phyloP scores from a whole-genome alignment of 2,113 vertebrate genomes.

The Petroica traversi region DNA sequence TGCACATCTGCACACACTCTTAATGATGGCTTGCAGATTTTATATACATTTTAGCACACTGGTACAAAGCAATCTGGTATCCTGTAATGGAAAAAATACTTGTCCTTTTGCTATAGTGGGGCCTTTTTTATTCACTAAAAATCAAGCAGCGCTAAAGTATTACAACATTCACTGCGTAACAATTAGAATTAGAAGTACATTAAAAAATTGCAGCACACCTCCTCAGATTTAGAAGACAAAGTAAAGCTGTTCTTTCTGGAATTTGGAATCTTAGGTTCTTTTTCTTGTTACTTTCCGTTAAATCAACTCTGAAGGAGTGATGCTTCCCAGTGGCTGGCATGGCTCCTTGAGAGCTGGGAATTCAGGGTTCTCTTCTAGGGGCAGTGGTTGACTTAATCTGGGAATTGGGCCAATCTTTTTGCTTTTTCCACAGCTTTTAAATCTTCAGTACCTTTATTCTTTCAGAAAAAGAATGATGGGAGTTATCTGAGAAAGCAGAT shows the following conservation, averaged over 20 bases:
- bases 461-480: neutral
- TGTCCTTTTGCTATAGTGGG: neutral
- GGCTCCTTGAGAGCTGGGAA: neutral
- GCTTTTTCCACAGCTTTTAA: neutral
- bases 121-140: neutral
- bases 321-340: neutral
- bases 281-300: neutral
- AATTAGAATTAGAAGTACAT: neutral
- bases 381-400: neutral
- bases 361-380: neutral
- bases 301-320: neutral
- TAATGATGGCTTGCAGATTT: neutral
- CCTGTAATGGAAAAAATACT: neutral
- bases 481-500: constrained; percentile 16
- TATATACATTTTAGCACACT: neutral
- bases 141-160: neutral
- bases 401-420: neutral
- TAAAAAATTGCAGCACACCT: neutral
- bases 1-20: neutral
- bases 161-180: neutral
- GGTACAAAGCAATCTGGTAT: neutral
- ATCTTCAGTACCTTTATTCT: neutral
- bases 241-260: neutral
- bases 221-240: neutral
- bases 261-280: neutral